Conservation (phyloP, 2,113 vertebrate species). For the Naja naja region DNA sequence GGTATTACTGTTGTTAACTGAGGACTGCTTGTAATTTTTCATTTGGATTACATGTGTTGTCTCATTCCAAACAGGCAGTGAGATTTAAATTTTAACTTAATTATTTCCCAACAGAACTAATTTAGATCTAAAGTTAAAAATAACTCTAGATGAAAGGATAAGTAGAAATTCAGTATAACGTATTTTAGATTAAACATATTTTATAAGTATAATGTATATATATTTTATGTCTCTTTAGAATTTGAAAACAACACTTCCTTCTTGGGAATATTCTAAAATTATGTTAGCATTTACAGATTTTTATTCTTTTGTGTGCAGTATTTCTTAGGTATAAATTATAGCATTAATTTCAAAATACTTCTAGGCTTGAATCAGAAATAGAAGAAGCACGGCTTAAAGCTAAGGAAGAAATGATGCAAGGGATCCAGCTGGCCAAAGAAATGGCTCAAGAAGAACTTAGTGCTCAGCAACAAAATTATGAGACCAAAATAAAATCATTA, state of each 20-base stretch:
- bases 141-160: not conserved
- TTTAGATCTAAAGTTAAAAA: not conserved
- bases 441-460: constrained; percentile 87
- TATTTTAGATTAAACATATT: not conserved
- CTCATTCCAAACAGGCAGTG: not conserved
- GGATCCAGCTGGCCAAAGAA: constrained; percentile 90
- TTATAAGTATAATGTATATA: too few species aligned
- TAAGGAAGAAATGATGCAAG: constrained; percentile 93
- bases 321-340: not conserved
- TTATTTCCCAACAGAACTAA: not conserved
- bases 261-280: not conserved
- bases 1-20: not conserved
- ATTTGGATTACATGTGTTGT: not conserved
- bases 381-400: constrained; percentile 88
- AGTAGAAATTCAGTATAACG: not conserved
- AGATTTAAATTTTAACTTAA: not conserved
- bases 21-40: not conserved
- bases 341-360: not conserved
- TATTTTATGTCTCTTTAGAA: not conserved
- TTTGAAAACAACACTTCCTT: not conserved
- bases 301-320: not conserved
- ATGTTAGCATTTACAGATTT: not conserved
- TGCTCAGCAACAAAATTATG: constrained; percentile 83
- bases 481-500: constrained; percentile 79
- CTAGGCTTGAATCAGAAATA: constrained; percentile 90